Evolutionary conservation across 2,797 vertebrate genomes (phyloP), one percentile per base, ranked within the genome.

Genomic region (Takifugu rubripes): DNA sequence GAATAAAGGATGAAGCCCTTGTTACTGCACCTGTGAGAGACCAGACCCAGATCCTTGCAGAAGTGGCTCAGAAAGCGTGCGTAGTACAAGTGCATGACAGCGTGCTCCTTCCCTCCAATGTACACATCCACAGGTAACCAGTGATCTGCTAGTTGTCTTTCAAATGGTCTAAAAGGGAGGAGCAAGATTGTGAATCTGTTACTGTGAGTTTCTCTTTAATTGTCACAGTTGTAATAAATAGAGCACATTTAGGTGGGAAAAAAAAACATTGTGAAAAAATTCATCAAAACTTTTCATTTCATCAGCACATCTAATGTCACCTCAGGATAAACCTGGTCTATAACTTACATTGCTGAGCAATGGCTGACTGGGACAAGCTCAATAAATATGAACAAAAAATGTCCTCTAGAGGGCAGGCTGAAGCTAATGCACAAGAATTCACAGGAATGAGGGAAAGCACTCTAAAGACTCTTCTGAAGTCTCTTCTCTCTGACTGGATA

Each of bases 121-220:
- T 99, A 99, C 64, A 99, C 79, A 48, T 99, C 96, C 76, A 99
- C 97, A 2, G 97, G 97, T 88, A 99, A 91, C 97, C 97, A 99
- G 79, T 88, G 90, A 72, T 99, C 93, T 1, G 89, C 94, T 26
- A 87, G 67, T 0, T 83, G 87, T 3, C 84, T 78, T 43, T 75
- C 75, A 54, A 98, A 99, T 7, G 96, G 95, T 59, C 97, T 99
- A 72, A 0, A 54, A 46, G 59, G 9, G 10, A 53, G 67, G 9
- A 52, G 25, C 1, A 50, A 45, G 40, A 33, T 10, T n/a, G 25
- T 17, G 15, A 42, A 45, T 9, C 6, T 40, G 15, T 44, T 43
- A 12, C 4, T 10, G 7, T 43, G 6, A 29, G 27, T 29, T 29
- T 29, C 6, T 29, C 4, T 31, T 31, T 31, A 6, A 6, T 31